Conservation (phyloP, 2,113 vertebrate genomes). For the Sminthopsis crassicaudata region DNA sequence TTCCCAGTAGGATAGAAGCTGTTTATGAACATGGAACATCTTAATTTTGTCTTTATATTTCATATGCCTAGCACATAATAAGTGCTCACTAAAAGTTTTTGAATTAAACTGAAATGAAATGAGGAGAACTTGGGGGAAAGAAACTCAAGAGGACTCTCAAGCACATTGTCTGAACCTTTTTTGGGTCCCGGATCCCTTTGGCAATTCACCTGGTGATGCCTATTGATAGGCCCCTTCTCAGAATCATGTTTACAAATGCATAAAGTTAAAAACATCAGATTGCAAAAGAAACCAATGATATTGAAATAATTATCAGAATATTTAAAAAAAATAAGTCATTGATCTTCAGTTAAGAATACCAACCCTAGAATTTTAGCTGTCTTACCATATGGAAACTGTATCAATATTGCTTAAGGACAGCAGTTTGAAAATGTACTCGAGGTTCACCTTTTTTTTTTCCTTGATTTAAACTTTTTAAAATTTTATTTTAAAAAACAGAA, state of each 20-base stretch:
- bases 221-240: background rate
- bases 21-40: background rate
- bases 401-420: background rate
- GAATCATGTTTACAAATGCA: background rate
- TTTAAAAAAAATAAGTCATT: background rate
- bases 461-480: too few species aligned
- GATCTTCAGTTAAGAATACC: background rate
- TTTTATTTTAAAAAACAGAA: too few species aligned
- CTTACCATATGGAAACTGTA: background rate
- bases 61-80: background rate
- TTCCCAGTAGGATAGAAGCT: background rate
- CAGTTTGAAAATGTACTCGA: background rate
- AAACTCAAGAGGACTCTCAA: background rate
- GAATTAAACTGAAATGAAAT: background rate
- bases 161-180: background rate
- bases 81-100: background rate
- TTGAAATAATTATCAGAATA: background rate
- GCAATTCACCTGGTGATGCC: background rate
- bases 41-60: background rate
- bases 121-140: background rate
- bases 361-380: background rate
- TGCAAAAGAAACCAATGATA: background rate
- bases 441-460: background rate
- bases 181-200: background rate
- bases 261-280: background rate